phyloP scores from a whole-genome alignment of 1,140 invertebrate species.

The Nasonia longicornis region DNA sequence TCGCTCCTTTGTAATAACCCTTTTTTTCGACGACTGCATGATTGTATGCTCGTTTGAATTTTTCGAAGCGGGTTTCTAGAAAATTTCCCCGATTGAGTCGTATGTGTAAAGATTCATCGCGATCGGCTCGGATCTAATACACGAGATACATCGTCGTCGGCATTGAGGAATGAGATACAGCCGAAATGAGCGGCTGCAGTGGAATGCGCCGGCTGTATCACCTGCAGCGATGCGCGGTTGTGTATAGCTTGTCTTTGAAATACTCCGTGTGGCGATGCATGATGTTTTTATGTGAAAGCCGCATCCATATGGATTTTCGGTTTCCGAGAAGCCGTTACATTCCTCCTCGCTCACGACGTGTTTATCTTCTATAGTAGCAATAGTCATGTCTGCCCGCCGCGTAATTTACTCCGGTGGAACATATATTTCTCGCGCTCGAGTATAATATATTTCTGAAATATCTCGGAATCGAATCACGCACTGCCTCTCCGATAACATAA shows the following conservation, averaged over 20 bases:
- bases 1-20: too few relatives aligned
- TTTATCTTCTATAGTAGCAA: constrained; percentile 4
- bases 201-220: constrained; percentile 12
- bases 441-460: too few relatives aligned
- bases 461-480: too few relatives aligned
- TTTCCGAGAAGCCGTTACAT: constrained; percentile 27
- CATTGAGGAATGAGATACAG: neutral
- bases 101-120: neutral
- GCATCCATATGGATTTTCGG: constrained; percentile 34
- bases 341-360: neutral
- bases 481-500: too few relatives aligned
- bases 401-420: neutral
- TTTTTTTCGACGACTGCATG: too few relatives aligned
- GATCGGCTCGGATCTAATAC: neutral
- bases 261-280: neutral
- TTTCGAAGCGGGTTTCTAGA: too few relatives aligned
- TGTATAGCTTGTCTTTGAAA: neutral
- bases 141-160: too few relatives aligned
- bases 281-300: constrained; percentile 33
- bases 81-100: too few relatives aligned
- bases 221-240: neutral
- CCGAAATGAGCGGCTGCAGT: neutral
- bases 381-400: neutral
- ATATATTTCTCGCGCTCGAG: neutral
- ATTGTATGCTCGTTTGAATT: too few relatives aligned